Evolutionary conservation across 2,888 invertebrate genomes (phyloP), one percentile per base, ranked within the genome.

Genomic region (Parasteatoda lunata): DNA sequence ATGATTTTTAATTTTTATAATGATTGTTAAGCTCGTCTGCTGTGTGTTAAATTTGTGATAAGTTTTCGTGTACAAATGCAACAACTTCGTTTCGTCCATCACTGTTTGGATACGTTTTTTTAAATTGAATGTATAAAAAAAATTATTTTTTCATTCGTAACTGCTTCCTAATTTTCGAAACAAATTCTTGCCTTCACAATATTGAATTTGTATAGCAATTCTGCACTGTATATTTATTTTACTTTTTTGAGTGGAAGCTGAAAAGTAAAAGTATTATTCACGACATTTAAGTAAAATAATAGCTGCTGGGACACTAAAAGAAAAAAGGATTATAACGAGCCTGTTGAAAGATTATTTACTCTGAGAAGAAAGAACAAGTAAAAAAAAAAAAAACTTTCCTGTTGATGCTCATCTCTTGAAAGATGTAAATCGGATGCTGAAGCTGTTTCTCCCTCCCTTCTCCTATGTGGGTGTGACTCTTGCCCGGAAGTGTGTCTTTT

Each of bases 361-460:
- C 59, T 13, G 52, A 45, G 52, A 30, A 45, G 49, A n/a, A 47
- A 51, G 48, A 48, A 70, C n/a, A 70, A 45, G 11, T 11, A 13
- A 51, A 51, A 15, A 47, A 9, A 48, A 45, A 52, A 13, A 48
- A 69, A 48, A 1, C 64, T 52, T 65, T 45, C 65, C 52, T 75
- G 81, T 13, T 59, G 49, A 48, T 48, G 69, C 69, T 82, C 77
- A 49, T 77, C 83, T 15, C 15, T 13, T 70, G 79, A 80, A 80
- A 77, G 80, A 85, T 76, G 80, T 73, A 70, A 80, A 54, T 85
- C 80, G 73, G 70, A 80, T 79, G 79, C 73, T 76, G 30, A 6
- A 85, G 79, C 76, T 76, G 65, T 48, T 13, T 48, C 64, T 73
- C 66, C 71, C 59, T 70, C 76, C 71, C 71, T 51, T 66, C 75